These are phyloP conservation scores for Trichopria drosophilae DNA, from an alignment of 2,888 invertebrate species.

Conservation along the genomic window DNA sequence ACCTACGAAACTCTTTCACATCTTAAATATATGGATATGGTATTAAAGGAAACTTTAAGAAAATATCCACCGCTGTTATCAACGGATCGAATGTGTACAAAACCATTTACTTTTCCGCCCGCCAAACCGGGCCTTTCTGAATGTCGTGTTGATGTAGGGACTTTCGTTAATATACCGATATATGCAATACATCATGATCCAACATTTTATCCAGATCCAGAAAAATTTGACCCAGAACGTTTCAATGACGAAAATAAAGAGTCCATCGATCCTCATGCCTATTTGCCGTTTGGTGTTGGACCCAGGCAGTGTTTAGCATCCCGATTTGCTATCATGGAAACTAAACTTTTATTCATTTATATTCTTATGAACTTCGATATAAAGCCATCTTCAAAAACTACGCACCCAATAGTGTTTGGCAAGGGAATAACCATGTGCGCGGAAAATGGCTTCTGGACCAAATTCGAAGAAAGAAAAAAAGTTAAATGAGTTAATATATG, in stretches of 20 bases:
- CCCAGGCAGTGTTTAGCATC: conserved; percentile 45
- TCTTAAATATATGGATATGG: conserved; percentile 48
- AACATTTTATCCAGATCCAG: conserved; percentile 58
- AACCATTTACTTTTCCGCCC: conserved; percentile 59
- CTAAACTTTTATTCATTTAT: conserved; percentile 40
- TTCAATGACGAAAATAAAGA: conserved; percentile 51
- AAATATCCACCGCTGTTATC: conserved; percentile 56
- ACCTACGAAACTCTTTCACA: conserved; percentile 42
- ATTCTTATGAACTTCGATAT: no score
- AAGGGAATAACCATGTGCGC: no score
- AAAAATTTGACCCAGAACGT: conserved; percentile 59
- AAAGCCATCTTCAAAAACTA: no score
- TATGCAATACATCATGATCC: conserved; percentile 58
- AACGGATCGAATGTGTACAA: conserved; percentile 61
- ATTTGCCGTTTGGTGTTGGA: conserved; percentile 43
- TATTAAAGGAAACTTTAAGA: conserved; percentile 44
- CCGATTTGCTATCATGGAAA: conserved; percentile 55
- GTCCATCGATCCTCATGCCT: conserved; percentile 27
- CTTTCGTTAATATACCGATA: conserved; percentile 50
- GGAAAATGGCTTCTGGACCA: no score
- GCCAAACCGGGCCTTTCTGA: conserved; percentile 36
- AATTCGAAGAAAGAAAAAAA: no score
- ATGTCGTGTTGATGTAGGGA: conserved; percentile 43
- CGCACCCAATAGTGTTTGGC: no score
- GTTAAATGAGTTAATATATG: no score